phyloP scores from a whole-genome alignment of 2,888 invertebrate species.

The Drosophila suboccidentalis region DNA sequence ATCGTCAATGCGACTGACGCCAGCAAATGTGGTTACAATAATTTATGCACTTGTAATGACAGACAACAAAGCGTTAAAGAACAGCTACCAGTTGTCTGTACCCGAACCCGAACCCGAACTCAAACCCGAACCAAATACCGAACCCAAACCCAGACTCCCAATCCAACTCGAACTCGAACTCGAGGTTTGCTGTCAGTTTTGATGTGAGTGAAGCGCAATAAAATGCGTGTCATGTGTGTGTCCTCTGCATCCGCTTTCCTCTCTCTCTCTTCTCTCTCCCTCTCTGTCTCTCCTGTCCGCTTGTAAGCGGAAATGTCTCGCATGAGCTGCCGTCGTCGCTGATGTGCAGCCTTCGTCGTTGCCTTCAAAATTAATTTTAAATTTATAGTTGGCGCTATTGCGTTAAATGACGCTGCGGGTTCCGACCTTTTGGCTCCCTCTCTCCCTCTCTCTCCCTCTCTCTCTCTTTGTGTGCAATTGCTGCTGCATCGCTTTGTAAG shows the following conservation, averaged over 20 bases:
- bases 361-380: slow-evolving; percentile 78
- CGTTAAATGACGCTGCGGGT: slow-evolving; percentile 78
- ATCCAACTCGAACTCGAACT: slow-evolving; percentile 6
- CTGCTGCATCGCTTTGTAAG: slow-evolving; percentile 6
- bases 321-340: slow-evolving; percentile 45
- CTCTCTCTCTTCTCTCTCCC: background rate
- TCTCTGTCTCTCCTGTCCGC: background rate
- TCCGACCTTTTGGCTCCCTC: slow-evolving; percentile 21
- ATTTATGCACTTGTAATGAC: slow-evolving; percentile 82
- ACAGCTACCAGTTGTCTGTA: slow-evolving; percentile 34
- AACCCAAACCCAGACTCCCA: slow-evolving; percentile 4
- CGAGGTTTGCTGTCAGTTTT: slow-evolving; percentile 55
- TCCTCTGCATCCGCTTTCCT: background rate
- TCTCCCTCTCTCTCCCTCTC: background rate
- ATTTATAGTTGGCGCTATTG: slow-evolving; percentile 80
- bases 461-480: background rate
- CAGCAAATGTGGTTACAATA: slow-evolving; percentile 82
- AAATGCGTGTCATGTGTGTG: slow-evolving; percentile 75
- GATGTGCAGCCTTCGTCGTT: slow-evolving; percentile 62
- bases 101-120: background rate
- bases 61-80: slow-evolving; percentile 81
- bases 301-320: slow-evolving; percentile 45
- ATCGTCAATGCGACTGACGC: slow-evolving; percentile 64
- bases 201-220: slow-evolving; percentile 72
- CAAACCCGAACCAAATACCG: slow-evolving; percentile 13